Evolutionary conservation across 2,113 vertebrate genomes (phyloP), one percentile per base, ranked within the genome.

Genomic region (Orycteropus afer): DNA sequence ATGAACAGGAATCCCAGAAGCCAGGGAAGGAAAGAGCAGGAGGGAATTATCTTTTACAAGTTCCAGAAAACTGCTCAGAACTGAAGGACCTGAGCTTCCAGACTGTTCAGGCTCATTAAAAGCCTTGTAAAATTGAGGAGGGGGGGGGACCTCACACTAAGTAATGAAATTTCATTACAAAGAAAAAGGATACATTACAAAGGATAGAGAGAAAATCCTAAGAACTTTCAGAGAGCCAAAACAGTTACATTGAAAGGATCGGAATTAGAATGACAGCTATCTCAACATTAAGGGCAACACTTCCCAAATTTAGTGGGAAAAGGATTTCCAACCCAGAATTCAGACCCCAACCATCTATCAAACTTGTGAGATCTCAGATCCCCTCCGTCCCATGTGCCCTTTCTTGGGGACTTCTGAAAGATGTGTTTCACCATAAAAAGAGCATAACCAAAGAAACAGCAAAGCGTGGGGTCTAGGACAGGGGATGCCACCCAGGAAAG

Each of bases 31-130:
- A 67, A 34, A 88, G n/a, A n/a, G n/a, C n/a, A n/a, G n/a, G n/a
- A n/a, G n/a, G n/a, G n/a, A 81, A 37, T 92, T 29, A 37, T 29
- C 88, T 51, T 80, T 87, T 25, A 51, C 89, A 77, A 15, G n/a
- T 83, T 84, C 57, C 57, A 57, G 57, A 77, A 89, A 61, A 78
- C 13, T 76, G 71, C 49, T 88, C 29, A 90, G 69, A 91, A 67
- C 17, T 37, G 34, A 96, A 88, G 34, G 34, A 61, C 69, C 47
- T 42, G 51, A 82, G 34, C 87, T 94, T 86, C 59, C 59, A 84
- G n/a, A 82, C 4, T 37, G 65, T 78, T 40, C 84, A 76, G 73
- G 20, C 23, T 57, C 80, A 59, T 0, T 47, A 69, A 89, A 92
- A 74, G n/a, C 53, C 65, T 76, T 42, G 32, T 23, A 67, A 91